These are phyloP conservation scores for Phalacrocorax brasilianus DNA, from an alignment of 2,113 vertebrate genomes.

Conservation along the genomic window DNA sequence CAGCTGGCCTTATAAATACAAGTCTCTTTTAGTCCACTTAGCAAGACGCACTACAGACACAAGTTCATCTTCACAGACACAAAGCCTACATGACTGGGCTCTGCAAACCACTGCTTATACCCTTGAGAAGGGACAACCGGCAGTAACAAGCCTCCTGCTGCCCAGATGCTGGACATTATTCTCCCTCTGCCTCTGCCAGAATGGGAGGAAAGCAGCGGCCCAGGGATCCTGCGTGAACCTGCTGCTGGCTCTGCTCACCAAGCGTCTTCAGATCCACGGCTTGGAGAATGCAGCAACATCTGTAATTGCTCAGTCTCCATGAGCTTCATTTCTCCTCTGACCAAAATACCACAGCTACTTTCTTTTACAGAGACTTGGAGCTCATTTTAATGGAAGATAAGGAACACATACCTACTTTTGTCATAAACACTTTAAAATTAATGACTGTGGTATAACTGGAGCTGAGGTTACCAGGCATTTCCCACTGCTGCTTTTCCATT, in stretches of 20 bases:
- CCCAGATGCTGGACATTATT: not conserved
- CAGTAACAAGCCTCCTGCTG: not conserved
- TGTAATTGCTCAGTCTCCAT: not conserved
- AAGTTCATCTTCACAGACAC: not conserved
- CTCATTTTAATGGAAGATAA: conserved; percentile 20
- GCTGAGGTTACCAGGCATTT: not conserved
- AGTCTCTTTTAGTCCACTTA: not conserved
- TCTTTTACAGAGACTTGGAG: not conserved
- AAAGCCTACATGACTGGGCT: not conserved
- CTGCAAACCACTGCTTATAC: not conserved
- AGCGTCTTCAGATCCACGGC: not conserved
- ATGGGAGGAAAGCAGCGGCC: not conserved
- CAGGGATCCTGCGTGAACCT: not conserved
- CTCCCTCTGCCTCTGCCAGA: not conserved
- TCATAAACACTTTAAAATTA: conserved; percentile 28
- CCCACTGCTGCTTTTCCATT: not conserved
- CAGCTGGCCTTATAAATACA: not conserved
- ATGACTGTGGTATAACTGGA: not conserved
- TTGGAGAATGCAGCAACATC: not conserved
- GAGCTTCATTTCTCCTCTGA: not conserved
- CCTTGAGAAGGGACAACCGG: not conserved
- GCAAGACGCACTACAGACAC: not conserved
- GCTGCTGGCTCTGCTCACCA: not conserved
- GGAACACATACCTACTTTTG: not conserved
- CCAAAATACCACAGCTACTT: not conserved